Conservation (phyloP, 2,888 invertebrate species). For the Ennomos quercinarius region DNA sequence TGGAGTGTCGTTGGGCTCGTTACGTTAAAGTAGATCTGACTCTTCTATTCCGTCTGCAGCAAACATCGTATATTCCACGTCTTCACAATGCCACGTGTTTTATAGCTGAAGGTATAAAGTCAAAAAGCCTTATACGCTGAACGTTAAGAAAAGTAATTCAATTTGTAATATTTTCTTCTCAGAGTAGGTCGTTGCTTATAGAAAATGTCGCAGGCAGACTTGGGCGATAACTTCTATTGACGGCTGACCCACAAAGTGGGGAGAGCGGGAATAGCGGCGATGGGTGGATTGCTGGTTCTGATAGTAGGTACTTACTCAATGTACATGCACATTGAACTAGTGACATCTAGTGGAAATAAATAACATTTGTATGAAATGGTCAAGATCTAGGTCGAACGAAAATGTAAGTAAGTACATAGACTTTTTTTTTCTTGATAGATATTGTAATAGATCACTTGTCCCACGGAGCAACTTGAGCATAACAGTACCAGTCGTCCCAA, state of each 20-base stretch:
- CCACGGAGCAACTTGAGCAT: too few species aligned
- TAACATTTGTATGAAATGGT: neutral
- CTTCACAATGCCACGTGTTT: conserved; percentile 3
- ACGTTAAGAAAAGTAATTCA: conserved; percentile 44
- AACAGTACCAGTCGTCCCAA: too few species aligned
- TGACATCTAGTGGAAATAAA: neutral
- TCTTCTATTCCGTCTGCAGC: conserved; percentile 21
- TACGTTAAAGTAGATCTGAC: conserved; percentile 17
- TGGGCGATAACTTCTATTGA: conserved; percentile 53
- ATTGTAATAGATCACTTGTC: too few species aligned
- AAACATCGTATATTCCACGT: conserved; percentile 17
- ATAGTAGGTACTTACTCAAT: conserved; percentile 13
- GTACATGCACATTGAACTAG: conserved; percentile 12
- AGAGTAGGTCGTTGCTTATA: conserved; percentile 40
- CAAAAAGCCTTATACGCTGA: conserved; percentile 15
- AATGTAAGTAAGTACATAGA: too few species aligned
- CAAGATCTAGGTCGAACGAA: neutral
- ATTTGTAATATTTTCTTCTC: conserved; percentile 50
- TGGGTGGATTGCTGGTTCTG: conserved; percentile 30
- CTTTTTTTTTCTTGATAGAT: too few species aligned
- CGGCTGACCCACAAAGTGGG: conserved; percentile 48
- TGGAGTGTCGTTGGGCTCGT: conserved; percentile 23
- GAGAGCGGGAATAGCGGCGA: conserved; percentile 21
- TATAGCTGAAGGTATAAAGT: conserved; percentile 16
- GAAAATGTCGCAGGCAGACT: conserved; percentile 46